These are phyloP conservation scores for Okamejei kenojei DNA, from an alignment of 2,797 vertebrate species.

Conservation along the genomic window DNA sequence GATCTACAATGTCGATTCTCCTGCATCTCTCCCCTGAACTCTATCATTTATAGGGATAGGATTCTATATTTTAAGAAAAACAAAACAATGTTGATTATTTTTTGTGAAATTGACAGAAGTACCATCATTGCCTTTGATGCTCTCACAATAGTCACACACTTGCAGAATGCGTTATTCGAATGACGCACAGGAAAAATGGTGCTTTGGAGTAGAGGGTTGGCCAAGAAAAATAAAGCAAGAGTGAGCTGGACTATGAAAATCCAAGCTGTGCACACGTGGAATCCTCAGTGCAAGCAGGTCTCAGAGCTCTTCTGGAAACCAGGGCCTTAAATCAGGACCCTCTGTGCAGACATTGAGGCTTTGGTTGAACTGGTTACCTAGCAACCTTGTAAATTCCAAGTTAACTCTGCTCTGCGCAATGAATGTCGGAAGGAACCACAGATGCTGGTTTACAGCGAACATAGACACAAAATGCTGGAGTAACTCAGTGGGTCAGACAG, in stretches of 20 bases:
- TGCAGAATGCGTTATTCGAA: neutral
- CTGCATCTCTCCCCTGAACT: neutral
- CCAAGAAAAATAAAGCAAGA: neutral
- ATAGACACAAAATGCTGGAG: too few relatives aligned
- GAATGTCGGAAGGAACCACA: too few relatives aligned
- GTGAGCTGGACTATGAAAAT: neutral
- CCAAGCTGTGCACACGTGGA: neutral
- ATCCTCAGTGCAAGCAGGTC: neutral
- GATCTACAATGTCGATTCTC: too few relatives aligned
- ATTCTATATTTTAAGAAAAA: neutral
- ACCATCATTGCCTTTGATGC: neutral
- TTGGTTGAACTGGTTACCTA: neutral
- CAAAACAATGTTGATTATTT: neutral
- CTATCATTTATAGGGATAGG: neutral
- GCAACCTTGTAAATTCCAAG: neutral
- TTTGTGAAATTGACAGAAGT: neutral
- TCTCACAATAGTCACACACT: neutral
- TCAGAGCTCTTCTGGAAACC: neutral
- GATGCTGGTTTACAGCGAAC: too few relatives aligned
- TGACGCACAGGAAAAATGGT: neutral
- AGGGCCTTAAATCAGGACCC: neutral
- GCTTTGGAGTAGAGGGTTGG: neutral
- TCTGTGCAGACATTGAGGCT: neutral
- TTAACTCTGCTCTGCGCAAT: neutral
- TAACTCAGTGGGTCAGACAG: too few relatives aligned